Percentiles rank a stretch among this genome's conserved stretches.
phyloP scores from a whole-genome alignment of 2,888 invertebrate genomes.

The Germaria angustata region DNA sequence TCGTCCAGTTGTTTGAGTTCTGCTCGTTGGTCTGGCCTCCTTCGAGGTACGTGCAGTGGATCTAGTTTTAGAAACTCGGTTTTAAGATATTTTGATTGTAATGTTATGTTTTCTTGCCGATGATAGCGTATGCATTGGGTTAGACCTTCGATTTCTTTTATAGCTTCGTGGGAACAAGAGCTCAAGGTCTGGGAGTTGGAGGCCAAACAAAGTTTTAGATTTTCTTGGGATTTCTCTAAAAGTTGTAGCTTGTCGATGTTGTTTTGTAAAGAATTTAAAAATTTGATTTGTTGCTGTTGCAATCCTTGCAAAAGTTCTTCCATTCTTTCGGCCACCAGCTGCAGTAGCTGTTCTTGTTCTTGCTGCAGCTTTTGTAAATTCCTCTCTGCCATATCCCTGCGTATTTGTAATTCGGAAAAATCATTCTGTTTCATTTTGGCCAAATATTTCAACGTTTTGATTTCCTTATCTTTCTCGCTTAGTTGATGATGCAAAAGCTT shows the following conservation, averaged over 20 bases:
- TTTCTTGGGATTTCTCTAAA: constrained; percentile 90
- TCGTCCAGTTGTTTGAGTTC: constrained; percentile 79
- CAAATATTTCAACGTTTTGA: constrained; percentile 91
- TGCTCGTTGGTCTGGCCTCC: not conserved
- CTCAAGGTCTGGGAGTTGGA: constrained; percentile 74
- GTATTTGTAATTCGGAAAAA: constrained; percentile 92
- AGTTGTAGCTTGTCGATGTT: constrained; percentile 94
- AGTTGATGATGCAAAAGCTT: constrained; percentile 91
- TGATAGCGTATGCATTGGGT: constrained; percentile 80
- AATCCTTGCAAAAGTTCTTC: constrained; percentile 89
- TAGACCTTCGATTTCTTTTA: constrained; percentile 71
- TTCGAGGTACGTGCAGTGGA: constrained; percentile 80
- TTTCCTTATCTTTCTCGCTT: constrained; percentile 94
- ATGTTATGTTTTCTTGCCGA: constrained; percentile 81
- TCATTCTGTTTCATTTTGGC: constrained; percentile 96
- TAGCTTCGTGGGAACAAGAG: constrained; percentile 70
- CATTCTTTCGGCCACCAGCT: constrained; percentile 76
- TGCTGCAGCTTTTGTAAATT: constrained; percentile 85
- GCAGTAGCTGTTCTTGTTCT: constrained; percentile 70
- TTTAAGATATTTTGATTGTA: constrained; percentile 81
- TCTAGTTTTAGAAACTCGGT: constrained; percentile 81
- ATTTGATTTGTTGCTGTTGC: constrained; percentile 93
- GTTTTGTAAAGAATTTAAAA: constrained; percentile 95
- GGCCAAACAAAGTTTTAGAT: constrained; percentile 90
- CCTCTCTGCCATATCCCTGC: constrained; percentile 95